Evolutionary conservation across 2,797 vertebrate species (phyloP).

Genomic region (Coendou prehensilis): DNA sequence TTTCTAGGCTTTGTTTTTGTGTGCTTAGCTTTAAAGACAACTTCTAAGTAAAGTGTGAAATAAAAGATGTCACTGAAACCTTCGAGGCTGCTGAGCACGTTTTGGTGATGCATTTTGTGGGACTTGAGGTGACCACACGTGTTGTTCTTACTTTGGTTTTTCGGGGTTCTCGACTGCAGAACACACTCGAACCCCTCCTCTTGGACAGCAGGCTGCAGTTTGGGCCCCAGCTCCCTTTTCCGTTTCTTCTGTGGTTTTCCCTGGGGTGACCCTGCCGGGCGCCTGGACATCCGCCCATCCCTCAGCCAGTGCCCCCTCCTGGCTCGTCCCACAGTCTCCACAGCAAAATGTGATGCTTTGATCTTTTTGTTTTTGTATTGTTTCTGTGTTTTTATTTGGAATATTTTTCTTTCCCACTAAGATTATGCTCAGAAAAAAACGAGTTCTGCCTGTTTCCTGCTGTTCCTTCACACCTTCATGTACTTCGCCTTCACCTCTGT

Average conservation of each 20-base stretch:
- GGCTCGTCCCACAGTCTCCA: conserved; percentile 92
- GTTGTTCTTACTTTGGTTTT: conserved; percentile 87
- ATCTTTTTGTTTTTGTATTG: conserved; percentile 81
- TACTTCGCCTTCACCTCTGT: conserved; percentile 91
- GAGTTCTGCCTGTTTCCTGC: conserved; percentile 94
- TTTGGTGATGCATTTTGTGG: conserved; percentile 93
- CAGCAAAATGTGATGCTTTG: conserved; percentile 95
- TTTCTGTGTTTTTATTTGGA: conserved; percentile 78
- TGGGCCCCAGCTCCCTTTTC: conserved; percentile 82
- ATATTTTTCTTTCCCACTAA: conserved; percentile 91
- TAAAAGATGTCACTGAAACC: conserved; percentile 89
- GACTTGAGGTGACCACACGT: conserved; percentile 92
- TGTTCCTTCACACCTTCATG: conserved; percentile 92
- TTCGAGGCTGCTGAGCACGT: conserved; percentile 92
- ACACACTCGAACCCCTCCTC: conserved; percentile 90
- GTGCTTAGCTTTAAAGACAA: conserved; percentile 91
- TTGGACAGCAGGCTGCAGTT: conserved; percentile 88
- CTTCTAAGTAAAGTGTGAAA: conserved; percentile 88
- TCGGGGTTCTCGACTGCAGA: conserved; percentile 89
- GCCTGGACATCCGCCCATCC: conserved; percentile 81
- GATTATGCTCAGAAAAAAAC: conserved; percentile 93
- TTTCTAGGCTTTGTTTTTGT: conserved; percentile 91
- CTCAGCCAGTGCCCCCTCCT: conserved; percentile 84
- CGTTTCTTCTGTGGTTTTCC: conserved; percentile 88
- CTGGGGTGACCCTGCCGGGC: conserved; percentile 87